phyloP scores from a whole-genome alignment of 2,113 vertebrate species.

The Rostratula benghalensis region DNA sequence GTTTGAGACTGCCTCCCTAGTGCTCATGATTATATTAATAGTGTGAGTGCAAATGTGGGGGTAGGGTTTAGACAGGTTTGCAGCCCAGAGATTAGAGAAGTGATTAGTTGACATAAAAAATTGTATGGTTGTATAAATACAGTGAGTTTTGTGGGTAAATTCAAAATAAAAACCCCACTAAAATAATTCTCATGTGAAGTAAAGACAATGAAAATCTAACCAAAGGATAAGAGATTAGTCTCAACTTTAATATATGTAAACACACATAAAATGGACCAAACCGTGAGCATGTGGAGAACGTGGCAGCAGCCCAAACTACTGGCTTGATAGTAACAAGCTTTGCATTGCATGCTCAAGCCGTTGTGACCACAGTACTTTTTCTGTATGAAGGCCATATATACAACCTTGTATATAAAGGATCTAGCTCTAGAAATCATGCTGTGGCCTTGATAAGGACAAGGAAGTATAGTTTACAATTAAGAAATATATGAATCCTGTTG shows the following conservation, averaged over 20 bases:
- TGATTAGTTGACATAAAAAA: background rate
- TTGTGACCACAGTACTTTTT: background rate
- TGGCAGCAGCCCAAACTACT: background rate
- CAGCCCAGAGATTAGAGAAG: background rate
- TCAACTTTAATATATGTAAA: background rate
- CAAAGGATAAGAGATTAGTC: background rate
- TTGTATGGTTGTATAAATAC: background rate
- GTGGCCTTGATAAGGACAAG: background rate
- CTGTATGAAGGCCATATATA: background rate
- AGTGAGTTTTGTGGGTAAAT: background rate
- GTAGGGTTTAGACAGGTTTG: background rate
- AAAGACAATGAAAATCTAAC: background rate
- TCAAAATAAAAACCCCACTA: background rate
- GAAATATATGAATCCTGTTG: background rate
- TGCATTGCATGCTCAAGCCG: fast-evolving
- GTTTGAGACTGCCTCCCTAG: slow-evolving; percentile 11
- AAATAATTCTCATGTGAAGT: background rate
- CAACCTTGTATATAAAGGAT: background rate
- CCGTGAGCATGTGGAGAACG: background rate
- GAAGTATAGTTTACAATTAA: background rate
- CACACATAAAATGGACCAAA: background rate
- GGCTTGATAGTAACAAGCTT: background rate
- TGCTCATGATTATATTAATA: slow-evolving; percentile 39
- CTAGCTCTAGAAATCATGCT: background rate
- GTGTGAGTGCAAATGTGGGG: background rate